Percentiles rank a stretch among this genome's conserved stretches.
phyloP scores from a whole-genome alignment of 2,888 invertebrate species.

The Netelia fuscicornis region DNA sequence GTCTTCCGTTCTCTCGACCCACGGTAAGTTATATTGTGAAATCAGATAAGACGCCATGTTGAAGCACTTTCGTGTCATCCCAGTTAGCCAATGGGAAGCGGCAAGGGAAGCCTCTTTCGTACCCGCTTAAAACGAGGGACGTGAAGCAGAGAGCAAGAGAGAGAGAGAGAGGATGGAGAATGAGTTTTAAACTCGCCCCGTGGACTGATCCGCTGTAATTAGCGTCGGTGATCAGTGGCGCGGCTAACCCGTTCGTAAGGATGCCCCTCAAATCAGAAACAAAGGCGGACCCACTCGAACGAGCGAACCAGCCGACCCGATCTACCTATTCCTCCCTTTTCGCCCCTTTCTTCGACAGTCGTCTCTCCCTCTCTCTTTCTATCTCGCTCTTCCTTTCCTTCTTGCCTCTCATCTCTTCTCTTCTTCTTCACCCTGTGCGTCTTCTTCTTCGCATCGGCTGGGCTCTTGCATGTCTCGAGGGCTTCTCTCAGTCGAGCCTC shows the following conservation, averaged over 20 bases:
- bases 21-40: slow-evolving; percentile 72
- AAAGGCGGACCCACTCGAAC: slow-evolving; percentile 77
- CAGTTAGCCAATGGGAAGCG: slow-evolving; percentile 80
- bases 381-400: slow-evolving; percentile 6
- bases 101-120: slow-evolving; percentile 82
- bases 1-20: slow-evolving; percentile 15
- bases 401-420: slow-evolving; percentile 29
- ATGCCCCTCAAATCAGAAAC: slow-evolving; percentile 83
- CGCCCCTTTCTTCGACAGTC: slow-evolving; percentile 53
- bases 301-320: slow-evolving; percentile 65
- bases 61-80: slow-evolving; percentile 83
- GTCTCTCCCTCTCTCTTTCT: slow-evolving; percentile 30
- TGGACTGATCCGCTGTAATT: slow-evolving; percentile 83
- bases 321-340: slow-evolving; percentile 61
- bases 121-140: slow-evolving; percentile 74
- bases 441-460: slow-evolving; percentile 40
- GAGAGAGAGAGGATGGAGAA: slow-evolving; percentile 72
- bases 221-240: slow-evolving; percentile 83
- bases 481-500: slow-evolving; percentile 69
- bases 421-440: slow-evolving; percentile 19
- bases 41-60: slow-evolving; percentile 84
- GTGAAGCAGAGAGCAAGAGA: slow-evolving; percentile 14
- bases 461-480: slow-evolving; percentile 70
- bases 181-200: slow-evolving; percentile 83
- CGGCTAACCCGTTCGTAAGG: slow-evolving; percentile 84